Evolutionary conservation across 2,113 vertebrate genomes (phyloP).

Genomic region (Andinoacara biseriatus): DNA sequence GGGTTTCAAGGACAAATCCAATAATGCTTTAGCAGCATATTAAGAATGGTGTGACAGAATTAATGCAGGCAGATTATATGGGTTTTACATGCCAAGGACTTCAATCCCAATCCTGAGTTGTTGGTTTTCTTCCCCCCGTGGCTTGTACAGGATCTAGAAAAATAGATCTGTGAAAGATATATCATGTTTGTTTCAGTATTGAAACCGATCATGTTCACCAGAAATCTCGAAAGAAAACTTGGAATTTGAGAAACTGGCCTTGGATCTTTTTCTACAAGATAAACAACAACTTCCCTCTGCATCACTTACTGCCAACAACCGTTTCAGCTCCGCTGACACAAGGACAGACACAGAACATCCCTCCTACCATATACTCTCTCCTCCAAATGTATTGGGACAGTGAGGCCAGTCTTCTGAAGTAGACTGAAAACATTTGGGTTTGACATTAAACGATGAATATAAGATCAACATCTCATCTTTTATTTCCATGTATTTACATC

Average conservation of each 20-base stretch:
- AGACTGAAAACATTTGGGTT: too few relatives aligned
- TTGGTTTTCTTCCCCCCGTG: not conserved
- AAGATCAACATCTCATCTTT: too few relatives aligned
- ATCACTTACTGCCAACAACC: not conserved
- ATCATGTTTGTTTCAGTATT: not conserved
- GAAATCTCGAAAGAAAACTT: not conserved
- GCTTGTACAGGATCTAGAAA: not conserved
- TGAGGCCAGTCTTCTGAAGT: too few relatives aligned
- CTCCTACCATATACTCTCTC: not conserved
- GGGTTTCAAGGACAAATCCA: constrained; percentile 73
- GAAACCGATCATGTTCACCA: not conserved
- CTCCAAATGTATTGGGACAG: too few relatives aligned
- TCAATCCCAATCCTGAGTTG: not conserved
- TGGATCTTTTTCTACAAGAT: not conserved
- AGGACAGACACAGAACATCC: not conserved
- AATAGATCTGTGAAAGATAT: not conserved
- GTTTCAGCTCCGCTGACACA: not conserved
- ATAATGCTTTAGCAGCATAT: constrained; percentile 58
- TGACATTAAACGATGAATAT: too few relatives aligned
- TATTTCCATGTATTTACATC: too few relatives aligned
- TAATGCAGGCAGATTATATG: constrained; percentile 49
- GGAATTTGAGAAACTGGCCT: not conserved
- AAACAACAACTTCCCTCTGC: not conserved
- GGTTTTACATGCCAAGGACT: constrained; percentile 28
- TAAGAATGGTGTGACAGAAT: constrained; percentile 48